Evolutionary conservation across 2,797 vertebrate species (phyloP).

Genomic region (Lagodon rhomboides): DNA sequence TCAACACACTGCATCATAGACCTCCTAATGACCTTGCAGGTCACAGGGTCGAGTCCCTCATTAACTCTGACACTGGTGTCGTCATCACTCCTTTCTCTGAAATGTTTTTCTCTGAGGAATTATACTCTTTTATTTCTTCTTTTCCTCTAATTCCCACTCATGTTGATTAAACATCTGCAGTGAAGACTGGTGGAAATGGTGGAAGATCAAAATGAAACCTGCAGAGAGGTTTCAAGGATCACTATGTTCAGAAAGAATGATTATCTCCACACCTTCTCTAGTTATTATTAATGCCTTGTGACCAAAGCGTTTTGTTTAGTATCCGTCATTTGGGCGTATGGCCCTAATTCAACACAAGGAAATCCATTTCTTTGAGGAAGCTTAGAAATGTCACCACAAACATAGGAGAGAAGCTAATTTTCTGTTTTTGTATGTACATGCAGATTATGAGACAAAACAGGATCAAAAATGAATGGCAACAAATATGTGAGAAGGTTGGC

Average conservation of each 20-base stretch:
- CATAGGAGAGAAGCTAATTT: no score
- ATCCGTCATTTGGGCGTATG: no score
- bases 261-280: neutral
- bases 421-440: no score
- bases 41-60: conserved; percentile 69
- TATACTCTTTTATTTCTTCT: conserved; percentile 28
- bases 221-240: neutral
- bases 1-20: conserved; percentile 56
- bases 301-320: no score
- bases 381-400: no score
- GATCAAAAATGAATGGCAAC: no score
- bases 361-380: no score
- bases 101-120: conserved; percentile 44
- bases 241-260: neutral
- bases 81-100: conserved; percentile 41
- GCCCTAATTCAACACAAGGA: no score
- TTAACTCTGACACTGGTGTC: conserved; percentile 59
- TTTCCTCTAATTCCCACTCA: conserved; percentile 16
- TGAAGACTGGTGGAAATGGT: conserved; percentile 11
- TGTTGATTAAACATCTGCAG: conserved; percentile 25
- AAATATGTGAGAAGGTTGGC: no score
- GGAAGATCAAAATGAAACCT: conserved; percentile 8
- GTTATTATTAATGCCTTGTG: neutral
- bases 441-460: no score
- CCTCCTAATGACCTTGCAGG: conserved; percentile 64